These are phyloP conservation scores for Lasiommata megera DNA, from an alignment of 2,888 invertebrate genomes.

Conservation along the genomic window DNA sequence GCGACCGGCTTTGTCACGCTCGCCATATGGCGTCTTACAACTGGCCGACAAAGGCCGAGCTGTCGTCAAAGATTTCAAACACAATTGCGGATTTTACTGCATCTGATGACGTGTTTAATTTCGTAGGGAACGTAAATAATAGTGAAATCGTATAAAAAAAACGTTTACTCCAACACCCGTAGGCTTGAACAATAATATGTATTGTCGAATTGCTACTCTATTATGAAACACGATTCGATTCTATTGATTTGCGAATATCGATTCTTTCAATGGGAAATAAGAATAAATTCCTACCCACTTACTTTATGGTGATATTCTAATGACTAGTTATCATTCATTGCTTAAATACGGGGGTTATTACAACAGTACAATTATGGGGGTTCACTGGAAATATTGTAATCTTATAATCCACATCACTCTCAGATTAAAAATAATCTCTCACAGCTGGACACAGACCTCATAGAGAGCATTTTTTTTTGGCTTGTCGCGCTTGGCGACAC, in stretches of 20 bases:
- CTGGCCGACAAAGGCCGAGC: slow-evolving; percentile 52
- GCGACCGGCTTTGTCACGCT: slow-evolving; percentile 47
- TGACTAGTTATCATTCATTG: no score
- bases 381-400: no score
- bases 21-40: slow-evolving; percentile 71
- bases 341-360: no score
- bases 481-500: no score
- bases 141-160: slow-evolving; percentile 62
- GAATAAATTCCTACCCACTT: no score
- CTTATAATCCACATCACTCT: no score
- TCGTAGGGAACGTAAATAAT: slow-evolving; percentile 47
- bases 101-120: slow-evolving; percentile 66
- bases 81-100: slow-evolving; percentile 62
- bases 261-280: not conserved
- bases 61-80: slow-evolving; percentile 42
- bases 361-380: not conserved
- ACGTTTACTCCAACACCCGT: slow-evolving; percentile 48
- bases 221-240: slow-evolving; percentile 36
- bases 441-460: no score
- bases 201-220: slow-evolving; percentile 36
- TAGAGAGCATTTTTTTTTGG: no score
- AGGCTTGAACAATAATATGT: slow-evolving; percentile 38
- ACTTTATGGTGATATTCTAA: no score
- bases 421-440: no score
- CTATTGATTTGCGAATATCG: slow-evolving; percentile 25